Conservation (phyloP, 2,888 invertebrate genomes). For the Auanema freiburgensis region DNA sequence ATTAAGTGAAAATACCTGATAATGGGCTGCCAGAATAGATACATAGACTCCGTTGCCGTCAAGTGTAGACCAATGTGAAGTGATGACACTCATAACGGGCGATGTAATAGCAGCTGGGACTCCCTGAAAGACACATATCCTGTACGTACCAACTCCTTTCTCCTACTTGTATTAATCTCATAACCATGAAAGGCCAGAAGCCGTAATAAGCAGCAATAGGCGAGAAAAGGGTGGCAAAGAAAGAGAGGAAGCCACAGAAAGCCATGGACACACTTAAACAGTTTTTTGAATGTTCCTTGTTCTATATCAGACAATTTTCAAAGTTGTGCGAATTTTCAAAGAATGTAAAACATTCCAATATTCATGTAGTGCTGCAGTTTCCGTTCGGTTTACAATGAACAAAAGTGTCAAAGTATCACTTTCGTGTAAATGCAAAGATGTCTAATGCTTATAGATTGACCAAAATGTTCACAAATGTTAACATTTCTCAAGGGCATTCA, state of each 20-base stretch:
- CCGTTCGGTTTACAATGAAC: constrained; percentile 18
- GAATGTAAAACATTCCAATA: too few species aligned
- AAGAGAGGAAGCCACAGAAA: constrained; percentile 32
- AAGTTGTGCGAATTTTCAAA: too few species aligned
- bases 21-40: constrained; percentile 34
- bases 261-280: constrained; percentile 32
- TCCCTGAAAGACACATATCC: constrained; percentile 20
- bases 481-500: too few species aligned
- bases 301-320: constrained; percentile 5
- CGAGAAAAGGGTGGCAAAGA: constrained; percentile 31
- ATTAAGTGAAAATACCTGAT: constrained; percentile 17
- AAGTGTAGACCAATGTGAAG: constrained; percentile 38
- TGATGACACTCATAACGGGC: constrained; percentile 27
- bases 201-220: constrained; percentile 34
- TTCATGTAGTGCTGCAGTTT: too few species aligned
- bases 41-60: constrained; percentile 36
- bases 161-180: constrained; percentile 30
- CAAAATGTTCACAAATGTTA: too few species aligned
- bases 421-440: too few species aligned
- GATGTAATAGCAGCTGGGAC: constrained; percentile 26
- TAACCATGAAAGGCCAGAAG: constrained; percentile 30
- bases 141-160: constrained; percentile 1
- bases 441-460: too few species aligned
- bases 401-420: constrained; percentile 28
- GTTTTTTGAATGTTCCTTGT: too few species aligned